phyloP scores from a whole-genome alignment of 1,140 invertebrate genomes.

The Drosophila ironensis region DNA sequence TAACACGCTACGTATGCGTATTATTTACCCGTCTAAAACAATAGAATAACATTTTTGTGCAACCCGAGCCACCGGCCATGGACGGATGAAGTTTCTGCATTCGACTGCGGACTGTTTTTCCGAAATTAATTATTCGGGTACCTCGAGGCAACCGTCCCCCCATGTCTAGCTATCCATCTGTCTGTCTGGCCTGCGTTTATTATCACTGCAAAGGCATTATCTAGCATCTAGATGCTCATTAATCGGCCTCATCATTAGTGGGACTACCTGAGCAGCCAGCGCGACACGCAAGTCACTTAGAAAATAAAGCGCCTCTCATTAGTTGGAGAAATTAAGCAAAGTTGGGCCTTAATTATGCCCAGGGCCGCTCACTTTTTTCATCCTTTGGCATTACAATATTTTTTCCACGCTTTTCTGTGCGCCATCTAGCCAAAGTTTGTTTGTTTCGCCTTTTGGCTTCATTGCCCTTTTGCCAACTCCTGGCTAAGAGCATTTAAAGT shows the following conservation, averaged over 20 bases:
- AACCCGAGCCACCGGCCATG: constrained; percentile 28
- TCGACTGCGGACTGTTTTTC: constrained; percentile 26
- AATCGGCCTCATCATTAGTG: constrained; percentile 37
- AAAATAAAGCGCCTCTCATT: constrained; percentile 76
- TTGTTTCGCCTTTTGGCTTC: constrained; percentile 48
- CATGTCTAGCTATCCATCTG: neutral
- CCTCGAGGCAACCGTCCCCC: neutral
- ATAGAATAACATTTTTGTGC: constrained; percentile 49
- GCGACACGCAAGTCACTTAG: constrained; percentile 66
- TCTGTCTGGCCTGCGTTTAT: too few species aligned
- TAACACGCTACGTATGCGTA: constrained; percentile 51
- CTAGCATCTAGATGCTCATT: constrained; percentile 26
- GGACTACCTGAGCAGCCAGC: constrained; percentile 5
- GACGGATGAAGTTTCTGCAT: constrained; percentile 20
- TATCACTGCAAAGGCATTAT: constrained; percentile 22
- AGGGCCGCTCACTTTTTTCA: neutral
- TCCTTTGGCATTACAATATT: constrained; percentile 21
- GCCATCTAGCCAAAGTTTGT: constrained; percentile 55
- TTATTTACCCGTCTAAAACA: constrained; percentile 50
- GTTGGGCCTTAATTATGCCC: constrained; percentile 73
- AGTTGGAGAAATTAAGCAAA: constrained; percentile 62
- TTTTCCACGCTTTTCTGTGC: constrained; percentile 18
- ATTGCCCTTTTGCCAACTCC: constrained; percentile 32
- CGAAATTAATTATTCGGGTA: constrained; percentile 13
- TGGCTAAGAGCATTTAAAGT: constrained; percentile 64